These are phyloP conservation scores for Watsonalla binaria DNA, from an alignment of 2,888 invertebrate genomes.

Conservation along the genomic window DNA sequence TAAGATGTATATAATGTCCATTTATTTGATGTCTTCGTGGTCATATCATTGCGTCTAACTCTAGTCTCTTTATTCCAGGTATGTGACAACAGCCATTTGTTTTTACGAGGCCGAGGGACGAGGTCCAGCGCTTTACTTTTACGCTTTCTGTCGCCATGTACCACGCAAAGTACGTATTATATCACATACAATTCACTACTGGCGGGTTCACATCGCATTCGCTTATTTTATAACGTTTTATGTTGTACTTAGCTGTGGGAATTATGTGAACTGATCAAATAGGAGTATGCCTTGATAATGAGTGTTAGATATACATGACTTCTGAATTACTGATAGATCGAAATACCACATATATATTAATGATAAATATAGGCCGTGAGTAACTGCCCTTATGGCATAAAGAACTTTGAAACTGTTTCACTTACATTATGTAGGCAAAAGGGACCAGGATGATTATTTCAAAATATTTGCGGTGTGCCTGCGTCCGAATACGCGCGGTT, in stretches of 20 bases:
- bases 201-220: background rate
- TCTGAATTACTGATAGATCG: no score
- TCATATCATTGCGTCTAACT: no score
- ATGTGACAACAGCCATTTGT: conserved; percentile 17
- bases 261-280: no score
- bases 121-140: background rate
- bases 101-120: no score
- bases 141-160: background rate
- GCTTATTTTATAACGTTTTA: background rate
- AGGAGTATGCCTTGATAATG: background rate
- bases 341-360: no score
- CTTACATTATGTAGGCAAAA: no score
- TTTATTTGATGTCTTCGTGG: no score
- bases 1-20: no score
- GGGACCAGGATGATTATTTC: background rate
- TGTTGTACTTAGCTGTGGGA: background rate
- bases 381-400: no score
- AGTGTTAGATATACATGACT: no score
- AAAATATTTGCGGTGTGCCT: background rate
- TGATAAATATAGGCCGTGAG: no score
- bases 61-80: conserved; percentile 28
- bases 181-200: background rate
- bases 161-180: background rate
- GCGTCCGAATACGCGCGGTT: background rate
- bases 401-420: no score